Evolutionary conservation across 1,140 invertebrate species (phyloP).

Genomic region (Zophobas morio): DNA sequence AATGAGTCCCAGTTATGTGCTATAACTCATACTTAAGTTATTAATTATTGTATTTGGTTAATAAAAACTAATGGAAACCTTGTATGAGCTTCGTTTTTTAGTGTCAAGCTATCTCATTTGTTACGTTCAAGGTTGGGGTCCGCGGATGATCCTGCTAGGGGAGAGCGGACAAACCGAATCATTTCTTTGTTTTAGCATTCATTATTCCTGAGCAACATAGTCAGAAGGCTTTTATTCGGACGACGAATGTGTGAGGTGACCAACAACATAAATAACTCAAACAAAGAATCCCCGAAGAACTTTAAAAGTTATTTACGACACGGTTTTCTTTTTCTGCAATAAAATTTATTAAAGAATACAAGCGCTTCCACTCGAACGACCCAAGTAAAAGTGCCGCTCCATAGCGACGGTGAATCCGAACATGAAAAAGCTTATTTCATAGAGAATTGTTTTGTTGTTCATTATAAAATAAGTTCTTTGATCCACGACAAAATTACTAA

Average conservation of each 20-base stretch:
- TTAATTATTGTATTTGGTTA: conserved; percentile 13
- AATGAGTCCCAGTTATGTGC: conserved; percentile 15
- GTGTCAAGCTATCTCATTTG: conserved; percentile 2
- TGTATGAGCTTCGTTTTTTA: neutral
- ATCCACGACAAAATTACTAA: conserved; percentile 39
- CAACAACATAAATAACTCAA: conserved; percentile 22
- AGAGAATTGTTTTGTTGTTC: conserved; percentile 36
- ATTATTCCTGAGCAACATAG: neutral
- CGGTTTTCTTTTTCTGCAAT: conserved; percentile 25
- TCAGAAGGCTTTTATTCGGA: neutral
- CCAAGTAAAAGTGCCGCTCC: conserved; percentile 6
- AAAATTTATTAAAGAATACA: conserved; percentile 30
- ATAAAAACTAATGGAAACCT: neutral
- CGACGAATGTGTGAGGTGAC: conserved; percentile 13
- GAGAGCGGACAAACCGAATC: no score
- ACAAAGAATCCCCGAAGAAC: conserved; percentile 13
- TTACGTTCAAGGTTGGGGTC: neutral
- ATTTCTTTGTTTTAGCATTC: no score
- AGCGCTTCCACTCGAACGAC: neutral
- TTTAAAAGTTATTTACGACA: conserved; percentile 37
- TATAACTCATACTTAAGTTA: conserved; percentile 20
- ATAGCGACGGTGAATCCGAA: neutral
- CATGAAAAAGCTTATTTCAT: conserved; percentile 35
- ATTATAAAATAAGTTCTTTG: conserved; percentile 39
- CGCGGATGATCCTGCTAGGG: no score